phyloP scores from a whole-genome alignment of 2,113 vertebrate species.

The Dryoscopus gambensis region DNA sequence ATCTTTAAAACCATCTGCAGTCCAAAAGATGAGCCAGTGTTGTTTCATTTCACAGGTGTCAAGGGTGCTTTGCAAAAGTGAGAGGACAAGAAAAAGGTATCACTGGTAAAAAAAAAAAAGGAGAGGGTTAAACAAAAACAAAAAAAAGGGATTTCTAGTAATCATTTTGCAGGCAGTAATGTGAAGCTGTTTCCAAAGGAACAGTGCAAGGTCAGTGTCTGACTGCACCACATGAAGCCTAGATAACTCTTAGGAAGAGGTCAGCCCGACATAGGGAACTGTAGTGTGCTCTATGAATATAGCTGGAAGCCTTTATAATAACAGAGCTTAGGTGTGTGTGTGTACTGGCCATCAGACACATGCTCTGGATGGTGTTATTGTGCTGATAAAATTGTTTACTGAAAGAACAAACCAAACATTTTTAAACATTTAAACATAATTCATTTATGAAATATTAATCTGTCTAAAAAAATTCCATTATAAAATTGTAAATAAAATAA shows the following conservation, averaged over 20 bases:
- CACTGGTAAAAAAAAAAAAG: neutral
- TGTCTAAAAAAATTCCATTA: conserved; percentile 54
- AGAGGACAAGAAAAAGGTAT: neutral
- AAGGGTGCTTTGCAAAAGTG: neutral
- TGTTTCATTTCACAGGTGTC: neutral
- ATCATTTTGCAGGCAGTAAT: neutral
- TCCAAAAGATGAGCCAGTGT: neutral
- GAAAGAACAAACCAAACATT: conserved; percentile 55
- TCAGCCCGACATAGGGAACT: neutral
- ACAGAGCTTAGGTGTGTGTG: neutral
- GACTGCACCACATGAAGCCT: neutral
- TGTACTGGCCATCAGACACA: conserved; percentile 34
- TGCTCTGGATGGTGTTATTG: conserved; percentile 38
- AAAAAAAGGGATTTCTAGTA: neutral
- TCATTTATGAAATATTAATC: conserved; percentile 63
- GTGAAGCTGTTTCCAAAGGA: neutral
- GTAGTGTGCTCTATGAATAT: neutral
- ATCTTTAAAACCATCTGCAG: neutral
- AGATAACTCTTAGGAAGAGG: neutral
- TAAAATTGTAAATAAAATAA: conserved; percentile 57
- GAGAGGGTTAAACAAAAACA: neutral
- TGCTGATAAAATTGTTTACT: conserved; percentile 57
- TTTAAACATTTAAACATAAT: conserved; percentile 65
- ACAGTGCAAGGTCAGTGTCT: neutral
- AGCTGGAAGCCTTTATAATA: neutral